Conservation (phyloP, 2,113 vertebrate genomes). For the Propithecus coquereli region DNA sequence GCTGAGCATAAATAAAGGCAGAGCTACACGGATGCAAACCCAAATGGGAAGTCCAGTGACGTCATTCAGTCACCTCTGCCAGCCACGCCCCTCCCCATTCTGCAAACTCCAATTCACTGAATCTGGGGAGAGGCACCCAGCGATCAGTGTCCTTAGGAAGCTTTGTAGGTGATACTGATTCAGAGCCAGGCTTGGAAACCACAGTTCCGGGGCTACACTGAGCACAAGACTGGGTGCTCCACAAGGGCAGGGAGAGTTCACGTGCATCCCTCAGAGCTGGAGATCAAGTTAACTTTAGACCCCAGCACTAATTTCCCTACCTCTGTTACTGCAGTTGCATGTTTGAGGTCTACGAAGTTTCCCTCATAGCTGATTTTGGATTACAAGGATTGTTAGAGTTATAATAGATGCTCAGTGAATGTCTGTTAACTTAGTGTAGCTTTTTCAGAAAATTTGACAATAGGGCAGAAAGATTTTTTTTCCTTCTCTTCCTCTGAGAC, state of each 20-base stretch:
- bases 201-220: no score
- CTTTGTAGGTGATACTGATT: not conserved
- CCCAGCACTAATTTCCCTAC: not conserved
- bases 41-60: not conserved
- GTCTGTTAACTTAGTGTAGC: not conserved
- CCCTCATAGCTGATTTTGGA: not conserved
- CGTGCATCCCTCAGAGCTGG: fast-evolving
- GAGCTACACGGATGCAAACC: not conserved
- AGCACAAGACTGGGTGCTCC: not conserved
- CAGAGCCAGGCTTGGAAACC: not conserved
- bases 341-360: not conserved
- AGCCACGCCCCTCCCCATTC: not conserved
- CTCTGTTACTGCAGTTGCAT: not conserved
- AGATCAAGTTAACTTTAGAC: not conserved
- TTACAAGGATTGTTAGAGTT: not conserved
- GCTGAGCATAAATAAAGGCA: not conserved
- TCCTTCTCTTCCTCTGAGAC: not conserved
- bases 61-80: not conserved
- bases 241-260: no score
- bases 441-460: constrained; percentile 19
- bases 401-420: not conserved
- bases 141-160: not conserved
- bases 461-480: not conserved
- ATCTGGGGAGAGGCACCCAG: not conserved
- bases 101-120: not conserved